phyloP scores from a whole-genome alignment of 2,113 vertebrate genomes.

The Grus americana region DNA sequence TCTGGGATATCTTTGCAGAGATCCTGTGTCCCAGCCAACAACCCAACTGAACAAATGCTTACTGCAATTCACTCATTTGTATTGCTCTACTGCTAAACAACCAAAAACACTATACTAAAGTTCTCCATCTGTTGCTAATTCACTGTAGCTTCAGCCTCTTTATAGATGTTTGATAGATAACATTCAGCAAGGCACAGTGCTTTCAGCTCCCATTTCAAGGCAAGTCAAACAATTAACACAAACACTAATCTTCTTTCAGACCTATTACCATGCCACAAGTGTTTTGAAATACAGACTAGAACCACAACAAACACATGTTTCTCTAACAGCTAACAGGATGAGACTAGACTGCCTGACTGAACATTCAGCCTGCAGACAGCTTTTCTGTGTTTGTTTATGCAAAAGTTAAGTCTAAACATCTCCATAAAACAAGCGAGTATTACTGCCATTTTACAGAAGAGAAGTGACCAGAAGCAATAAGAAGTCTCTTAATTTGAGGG shows the following conservation, averaged over 20 bases:
- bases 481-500: not conserved
- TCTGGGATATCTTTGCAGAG: not conserved
- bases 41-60: not conserved
- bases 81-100: not conserved
- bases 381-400: not conserved
- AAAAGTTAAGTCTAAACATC: not conserved
- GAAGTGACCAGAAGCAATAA: not conserved
- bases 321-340: not conserved
- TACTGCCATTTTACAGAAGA: not conserved
- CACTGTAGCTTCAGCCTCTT: not conserved
- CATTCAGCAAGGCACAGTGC: not conserved
- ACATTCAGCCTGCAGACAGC: not conserved
- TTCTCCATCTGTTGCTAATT: not conserved
- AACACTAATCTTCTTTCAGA: not conserved
- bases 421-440: not conserved
- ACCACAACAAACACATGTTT: slow-evolving; percentile 15
- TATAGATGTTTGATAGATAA: not conserved
- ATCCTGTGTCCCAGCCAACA: not conserved
- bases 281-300: slow-evolving; percentile 3
- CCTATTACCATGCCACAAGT: not conserved
- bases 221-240: not conserved
- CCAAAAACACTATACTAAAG: not conserved
- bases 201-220: not conserved
- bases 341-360: not conserved
- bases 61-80: not conserved